Conservation (phyloP, 2,888 invertebrate genomes). For the Zygaena filipendulae region DNA sequence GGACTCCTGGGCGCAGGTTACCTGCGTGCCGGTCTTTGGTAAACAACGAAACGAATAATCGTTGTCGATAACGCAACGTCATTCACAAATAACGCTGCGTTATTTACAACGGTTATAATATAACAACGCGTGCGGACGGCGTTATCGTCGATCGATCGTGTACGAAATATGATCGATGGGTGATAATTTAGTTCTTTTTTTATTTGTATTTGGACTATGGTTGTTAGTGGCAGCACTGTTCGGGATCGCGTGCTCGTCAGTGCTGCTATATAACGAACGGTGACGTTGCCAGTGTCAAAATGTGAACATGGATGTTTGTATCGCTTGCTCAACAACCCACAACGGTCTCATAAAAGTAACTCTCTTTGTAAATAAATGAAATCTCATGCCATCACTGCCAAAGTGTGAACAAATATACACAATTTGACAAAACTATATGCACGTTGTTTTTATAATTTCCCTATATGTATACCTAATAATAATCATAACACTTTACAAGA, state of each 20-base stretch:
- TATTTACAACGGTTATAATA: slow-evolving; percentile 10
- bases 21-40: slow-evolving; percentile 29
- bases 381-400: slow-evolving; percentile 64
- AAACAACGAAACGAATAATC: slow-evolving; percentile 20
- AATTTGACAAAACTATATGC: slow-evolving; percentile 36
- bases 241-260: slow-evolving; percentile 8
- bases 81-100: slow-evolving; percentile 2
- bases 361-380: slow-evolving; percentile 61
- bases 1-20: slow-evolving; percentile 18
- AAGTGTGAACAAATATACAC: slow-evolving; percentile 66
- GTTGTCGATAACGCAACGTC: slow-evolving; percentile 9
- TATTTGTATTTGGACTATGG: not conserved
- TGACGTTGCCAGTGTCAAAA: slow-evolving; percentile 22
- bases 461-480: too few species aligned
- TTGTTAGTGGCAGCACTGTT: slow-evolving; percentile 20
- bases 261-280: slow-evolving; percentile 23
- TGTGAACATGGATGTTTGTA: slow-evolving; percentile 28
- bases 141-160: too few species aligned
- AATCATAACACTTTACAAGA: too few species aligned
- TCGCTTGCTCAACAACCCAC: slow-evolving; percentile 36
- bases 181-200: not conserved
- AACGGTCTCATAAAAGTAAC: slow-evolving; percentile 62
- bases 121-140: slow-evolving; percentile 5
- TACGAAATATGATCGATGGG: not conserved
- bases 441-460: too few species aligned